Evolutionary conservation across 1,140 invertebrate genomes (phyloP), one percentile per base, ranked within the genome.

Genomic region (Lysiphlebus fabarum): DNA sequence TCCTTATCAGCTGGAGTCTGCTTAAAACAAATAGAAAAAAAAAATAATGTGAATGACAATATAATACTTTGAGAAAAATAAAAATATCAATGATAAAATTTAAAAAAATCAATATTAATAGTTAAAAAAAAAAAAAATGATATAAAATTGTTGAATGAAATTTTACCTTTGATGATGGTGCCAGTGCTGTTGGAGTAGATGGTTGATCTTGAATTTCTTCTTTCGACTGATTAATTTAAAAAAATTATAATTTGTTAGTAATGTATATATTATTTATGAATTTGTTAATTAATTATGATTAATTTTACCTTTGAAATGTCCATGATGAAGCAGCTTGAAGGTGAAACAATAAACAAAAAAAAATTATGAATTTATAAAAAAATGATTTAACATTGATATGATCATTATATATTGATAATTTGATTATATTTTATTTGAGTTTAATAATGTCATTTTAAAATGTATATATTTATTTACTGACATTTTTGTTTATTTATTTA

Each of bases 171-270:
- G 69, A 50, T 1, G 67, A 44, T 17, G 67, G 71, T 44, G 71
- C 58, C 33, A 73, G 60, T 5, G 71, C 70, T 38, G 74, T 73
- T 7, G 74, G 73, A n/a, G 75, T 74, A 0, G 71, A 53, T 9
- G 67, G 64, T 49, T 72, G 70, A 53, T 77, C 74, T 59, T 73
- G 69, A 53, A 74, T 71, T 44, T 73, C 67, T 5, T 72, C 69
- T 61, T 59, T 74, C 6, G 74, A 72, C 73, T 78, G 62, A 37
- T 47, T 33, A n/a, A n/a, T n/a, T n/a, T n/a, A 37, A 53, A 41
- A 50, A 26, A 55, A 49, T 43, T 6, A 36, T 45, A 34, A 40
- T 38, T 56, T 44, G 55, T 64, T 58, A 58, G 56, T 33, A 11
- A 56, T 8, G 49, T 33, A 38, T n/a, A n/a, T n/a, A 37, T 17